phyloP scores from a whole-genome alignment of 2,797 vertebrate species.

The Cephalopachus bancanus region DNA sequence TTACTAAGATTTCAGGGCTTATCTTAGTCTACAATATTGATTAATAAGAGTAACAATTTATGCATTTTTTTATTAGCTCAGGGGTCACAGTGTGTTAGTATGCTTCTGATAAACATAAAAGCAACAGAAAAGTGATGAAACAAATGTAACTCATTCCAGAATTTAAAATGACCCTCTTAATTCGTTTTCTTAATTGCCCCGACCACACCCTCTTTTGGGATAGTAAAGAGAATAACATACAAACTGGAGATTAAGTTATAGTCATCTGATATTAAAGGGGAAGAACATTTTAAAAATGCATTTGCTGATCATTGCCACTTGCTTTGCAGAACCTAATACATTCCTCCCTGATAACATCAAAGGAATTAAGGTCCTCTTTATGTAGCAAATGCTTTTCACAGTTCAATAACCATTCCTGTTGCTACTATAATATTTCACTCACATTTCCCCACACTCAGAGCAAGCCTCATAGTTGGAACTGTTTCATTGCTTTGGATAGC shows the following conservation, averaged over 20 bases:
- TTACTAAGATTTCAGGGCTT: background rate
- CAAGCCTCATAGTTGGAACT: constrained; percentile 34
- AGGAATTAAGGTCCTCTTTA: constrained; percentile 83
- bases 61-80: constrained; percentile 11
- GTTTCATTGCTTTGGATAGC: constrained; percentile 59
- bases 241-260: constrained; percentile 66
- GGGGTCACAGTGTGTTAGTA: background rate
- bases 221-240: background rate
- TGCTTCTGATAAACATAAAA: constrained; percentile 44
- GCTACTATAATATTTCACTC: constrained; percentile 81
- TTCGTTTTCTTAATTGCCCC: background rate
- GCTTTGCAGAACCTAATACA: constrained; percentile 80
- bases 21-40: background rate
- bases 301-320: constrained; percentile 82
- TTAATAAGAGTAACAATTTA: background rate
- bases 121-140: background rate
- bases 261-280: constrained; percentile 76
- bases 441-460: constrained; percentile 59
- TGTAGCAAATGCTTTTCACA: constrained; percentile 83
- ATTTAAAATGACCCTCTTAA: constrained; percentile 41
- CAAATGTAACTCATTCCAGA: constrained; percentile 11
- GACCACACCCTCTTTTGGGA: background rate
- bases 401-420: constrained; percentile 82
- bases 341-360: constrained; percentile 79
- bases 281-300: constrained; percentile 80